Evolutionary conservation across 2,113 vertebrate genomes (phyloP).

Genomic region (Cochlearius cochlearius): DNA sequence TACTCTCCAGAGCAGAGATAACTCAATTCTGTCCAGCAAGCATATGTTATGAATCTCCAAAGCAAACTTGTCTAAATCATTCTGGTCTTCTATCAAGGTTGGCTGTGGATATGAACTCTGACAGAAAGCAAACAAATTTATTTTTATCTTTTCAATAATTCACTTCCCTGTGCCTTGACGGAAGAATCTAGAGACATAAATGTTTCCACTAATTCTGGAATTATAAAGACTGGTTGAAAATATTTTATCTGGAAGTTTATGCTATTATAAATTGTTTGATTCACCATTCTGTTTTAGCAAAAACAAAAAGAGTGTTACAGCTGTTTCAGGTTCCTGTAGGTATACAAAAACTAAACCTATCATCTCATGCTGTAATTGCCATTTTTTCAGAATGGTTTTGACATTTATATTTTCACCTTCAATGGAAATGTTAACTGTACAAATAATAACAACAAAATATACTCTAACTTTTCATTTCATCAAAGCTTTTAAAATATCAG

Average conservation of each 20-base stretch:
- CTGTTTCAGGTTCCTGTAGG: not conserved
- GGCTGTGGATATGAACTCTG: slow-evolving; percentile 89
- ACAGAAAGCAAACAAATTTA: slow-evolving; percentile 93
- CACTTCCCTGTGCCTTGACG: slow-evolving; percentile 69
- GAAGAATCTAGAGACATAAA: slow-evolving; percentile 71
- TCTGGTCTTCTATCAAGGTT: slow-evolving; percentile 86
- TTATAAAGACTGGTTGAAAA: slow-evolving; percentile 56
- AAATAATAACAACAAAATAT: not conserved
- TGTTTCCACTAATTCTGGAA: slow-evolving; percentile 58
- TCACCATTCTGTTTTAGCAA: not conserved
- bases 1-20: slow-evolving; percentile 94
- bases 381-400: not conserved
- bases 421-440: not conserved
- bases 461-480: not conserved
- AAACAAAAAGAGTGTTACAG: not conserved
- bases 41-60: slow-evolving; percentile 94
- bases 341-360: not conserved
- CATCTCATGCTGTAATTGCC: not conserved
- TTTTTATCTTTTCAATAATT: slow-evolving; percentile 94
- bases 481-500: not conserved
- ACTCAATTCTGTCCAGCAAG: slow-evolving; percentile 95
- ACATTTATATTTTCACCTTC: not conserved
- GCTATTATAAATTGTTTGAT: slow-evolving; percentile 11
- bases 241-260: slow-evolving; percentile 11
- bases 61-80: slow-evolving; percentile 94